Conservation (phyloP, 2,113 vertebrate genomes). For the Caloenas nicobarica region DNA sequence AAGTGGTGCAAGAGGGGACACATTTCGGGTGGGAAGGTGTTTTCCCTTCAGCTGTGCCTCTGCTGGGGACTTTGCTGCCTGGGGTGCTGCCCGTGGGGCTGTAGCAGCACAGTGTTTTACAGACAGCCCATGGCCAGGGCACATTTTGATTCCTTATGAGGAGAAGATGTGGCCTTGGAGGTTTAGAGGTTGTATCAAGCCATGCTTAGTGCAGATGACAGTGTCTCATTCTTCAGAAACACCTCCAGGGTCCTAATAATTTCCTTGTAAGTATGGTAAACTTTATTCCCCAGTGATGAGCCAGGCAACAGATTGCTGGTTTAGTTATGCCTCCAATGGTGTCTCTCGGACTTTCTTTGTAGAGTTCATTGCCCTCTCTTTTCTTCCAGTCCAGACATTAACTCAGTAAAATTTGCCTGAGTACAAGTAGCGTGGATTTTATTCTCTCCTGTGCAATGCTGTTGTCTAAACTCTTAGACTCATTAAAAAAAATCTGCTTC, state of each 20-base stretch:
- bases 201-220: not conserved
- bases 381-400: not conserved
- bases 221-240: not conserved
- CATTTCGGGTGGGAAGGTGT: not conserved
- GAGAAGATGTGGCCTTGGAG: not conserved
- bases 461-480: not conserved
- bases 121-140: accelerated
- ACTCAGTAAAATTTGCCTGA: not conserved
- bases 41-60: not conserved
- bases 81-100: not conserved
- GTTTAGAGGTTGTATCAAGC: not conserved
- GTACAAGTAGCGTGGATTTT: not conserved
- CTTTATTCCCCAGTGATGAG: not conserved
- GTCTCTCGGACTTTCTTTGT: not conserved
- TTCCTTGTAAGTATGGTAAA: not conserved
- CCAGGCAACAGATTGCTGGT: not conserved
- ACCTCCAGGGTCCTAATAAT: not conserved
- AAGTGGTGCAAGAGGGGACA: not conserved
- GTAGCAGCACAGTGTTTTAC: not conserved
- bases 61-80: not conserved
- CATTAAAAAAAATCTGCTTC: not conserved
- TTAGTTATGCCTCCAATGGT: not conserved
- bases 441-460: not conserved
- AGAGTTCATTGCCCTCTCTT: not conserved
- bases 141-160: not conserved